These are phyloP conservation scores for Patella ulyssiponensis DNA, from an alignment of 2,888 invertebrate genomes.

Conservation along the genomic window DNA sequence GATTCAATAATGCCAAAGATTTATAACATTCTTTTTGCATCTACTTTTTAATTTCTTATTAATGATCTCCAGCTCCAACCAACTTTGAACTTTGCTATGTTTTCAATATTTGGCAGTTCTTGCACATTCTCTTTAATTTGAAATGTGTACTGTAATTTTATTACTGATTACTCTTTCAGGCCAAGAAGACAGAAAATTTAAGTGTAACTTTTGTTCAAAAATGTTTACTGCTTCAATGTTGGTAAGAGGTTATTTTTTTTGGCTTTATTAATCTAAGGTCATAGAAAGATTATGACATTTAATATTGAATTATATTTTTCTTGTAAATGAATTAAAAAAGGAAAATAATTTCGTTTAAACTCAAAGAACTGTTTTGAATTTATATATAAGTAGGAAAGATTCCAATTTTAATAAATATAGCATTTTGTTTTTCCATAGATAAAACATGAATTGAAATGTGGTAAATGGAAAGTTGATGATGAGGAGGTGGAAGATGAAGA, in stretches of 20 bases:
- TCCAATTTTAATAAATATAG: neutral
- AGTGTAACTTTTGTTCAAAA: slow-evolving; percentile 29
- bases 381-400: too few relatives aligned
- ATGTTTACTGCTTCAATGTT: slow-evolving; percentile 24
- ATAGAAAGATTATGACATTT: too few relatives aligned
- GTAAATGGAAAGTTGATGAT: neutral
- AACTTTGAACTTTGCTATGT: too few relatives aligned
- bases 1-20: too few relatives aligned
- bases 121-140: too few relatives aligned
- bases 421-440: neutral
- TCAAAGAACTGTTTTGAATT: slow-evolving; percentile 5
- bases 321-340: too few relatives aligned
- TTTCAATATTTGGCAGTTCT: too few relatives aligned
- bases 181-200: neutral
- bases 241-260: slow-evolving; percentile 16
- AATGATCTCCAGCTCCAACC: too few relatives aligned
- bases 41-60: too few relatives aligned
- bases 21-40: too few relatives aligned
- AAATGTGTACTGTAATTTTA: neutral
- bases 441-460: neutral
- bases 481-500: neutral
- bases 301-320: too few relatives aligned
- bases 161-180: neutral
- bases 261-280: neutral
- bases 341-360: too few relatives aligned